phyloP scores from a whole-genome alignment of 2,113 vertebrate species.

The Cricetomys ansorgei region DNA sequence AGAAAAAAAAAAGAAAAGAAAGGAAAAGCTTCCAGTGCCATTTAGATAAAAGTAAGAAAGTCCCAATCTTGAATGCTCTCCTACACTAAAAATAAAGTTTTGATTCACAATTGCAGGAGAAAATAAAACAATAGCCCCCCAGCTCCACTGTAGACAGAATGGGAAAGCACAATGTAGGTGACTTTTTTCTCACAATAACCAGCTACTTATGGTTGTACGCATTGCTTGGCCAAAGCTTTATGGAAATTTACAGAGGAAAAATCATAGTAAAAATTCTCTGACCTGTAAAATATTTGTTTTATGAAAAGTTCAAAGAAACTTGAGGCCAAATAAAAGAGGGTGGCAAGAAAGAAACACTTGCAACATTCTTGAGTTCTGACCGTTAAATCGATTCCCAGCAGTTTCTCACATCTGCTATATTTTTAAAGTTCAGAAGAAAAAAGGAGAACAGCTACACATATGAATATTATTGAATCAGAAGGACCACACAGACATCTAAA shows the following conservation, averaged over 20 bases:
- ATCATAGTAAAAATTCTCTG: slow-evolving; percentile 35
- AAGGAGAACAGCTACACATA: not conserved
- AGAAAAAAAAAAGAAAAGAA: too few relatives aligned
- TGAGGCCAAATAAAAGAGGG: slow-evolving; percentile 16
- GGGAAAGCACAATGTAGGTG: not conserved
- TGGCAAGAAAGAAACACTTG: not conserved
- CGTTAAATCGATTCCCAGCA: not conserved
- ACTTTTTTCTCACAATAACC: not conserved
- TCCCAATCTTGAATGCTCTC: not conserved
- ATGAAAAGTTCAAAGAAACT: slow-evolving; percentile 52
- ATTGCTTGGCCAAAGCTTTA: slow-evolving; percentile 18
- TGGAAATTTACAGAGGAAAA: slow-evolving; percentile 49
- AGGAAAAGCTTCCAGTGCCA: too few relatives aligned
- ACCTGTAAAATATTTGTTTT: slow-evolving; percentile 68
- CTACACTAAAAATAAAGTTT: slow-evolving; percentile 52
- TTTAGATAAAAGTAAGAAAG: not conserved
- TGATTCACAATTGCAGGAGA: not conserved
- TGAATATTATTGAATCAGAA: slow-evolving; percentile 70
- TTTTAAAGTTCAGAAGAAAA: slow-evolving; percentile 52
- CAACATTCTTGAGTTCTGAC: slow-evolving; percentile 45
- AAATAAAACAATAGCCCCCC: not conserved
- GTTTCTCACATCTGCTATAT: slow-evolving; percentile 26
- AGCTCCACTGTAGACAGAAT: slow-evolving; percentile 41
- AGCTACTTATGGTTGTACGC: not conserved
- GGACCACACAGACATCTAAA: slow-evolving; percentile 59